Conservation (phyloP, 2,888 invertebrate genomes). For the Coremacera marginata region DNA sequence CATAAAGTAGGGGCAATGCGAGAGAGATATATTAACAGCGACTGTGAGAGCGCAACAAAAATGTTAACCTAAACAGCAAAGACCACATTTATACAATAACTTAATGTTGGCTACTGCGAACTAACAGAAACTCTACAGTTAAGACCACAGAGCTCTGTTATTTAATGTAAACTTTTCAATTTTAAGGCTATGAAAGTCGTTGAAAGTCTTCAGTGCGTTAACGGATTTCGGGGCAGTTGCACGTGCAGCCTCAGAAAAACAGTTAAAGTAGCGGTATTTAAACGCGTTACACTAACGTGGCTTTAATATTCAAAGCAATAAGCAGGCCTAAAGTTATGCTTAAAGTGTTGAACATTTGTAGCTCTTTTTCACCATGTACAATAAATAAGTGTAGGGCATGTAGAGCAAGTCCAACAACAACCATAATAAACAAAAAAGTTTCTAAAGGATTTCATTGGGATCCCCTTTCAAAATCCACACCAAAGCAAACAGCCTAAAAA, state of each 20-base stretch:
- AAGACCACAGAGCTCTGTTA: neutral
- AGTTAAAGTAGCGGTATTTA: neutral
- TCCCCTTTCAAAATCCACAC: neutral
- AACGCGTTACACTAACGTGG: neutral
- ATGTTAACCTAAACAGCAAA: too few species aligned
- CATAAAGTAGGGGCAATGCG: neutral
- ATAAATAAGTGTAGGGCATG: too few species aligned
- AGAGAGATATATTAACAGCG: neutral
- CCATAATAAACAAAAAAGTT: neutral
- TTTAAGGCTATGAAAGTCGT: constrained; percentile 35
- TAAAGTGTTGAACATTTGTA: too few species aligned
- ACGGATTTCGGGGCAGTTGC: constrained; percentile 34
- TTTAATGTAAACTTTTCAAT: constrained; percentile 1
- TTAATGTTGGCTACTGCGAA: neutral
- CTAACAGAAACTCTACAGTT: neutral
- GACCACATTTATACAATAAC: too few species aligned
- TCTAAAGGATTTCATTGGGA: neutral
- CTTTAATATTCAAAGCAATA: neutral
- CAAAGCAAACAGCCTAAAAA: neutral
- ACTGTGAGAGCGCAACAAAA: neutral
- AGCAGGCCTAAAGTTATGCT: too few species aligned
- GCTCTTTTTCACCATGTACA: too few species aligned
- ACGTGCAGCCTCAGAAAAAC: constrained; percentile 19
- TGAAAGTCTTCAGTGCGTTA: constrained; percentile 39
- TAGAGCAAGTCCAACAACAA: neutral